These are phyloP conservation scores for Chorisops tibialis DNA, from an alignment of 2,888 invertebrate species.

Conservation along the genomic window DNA sequence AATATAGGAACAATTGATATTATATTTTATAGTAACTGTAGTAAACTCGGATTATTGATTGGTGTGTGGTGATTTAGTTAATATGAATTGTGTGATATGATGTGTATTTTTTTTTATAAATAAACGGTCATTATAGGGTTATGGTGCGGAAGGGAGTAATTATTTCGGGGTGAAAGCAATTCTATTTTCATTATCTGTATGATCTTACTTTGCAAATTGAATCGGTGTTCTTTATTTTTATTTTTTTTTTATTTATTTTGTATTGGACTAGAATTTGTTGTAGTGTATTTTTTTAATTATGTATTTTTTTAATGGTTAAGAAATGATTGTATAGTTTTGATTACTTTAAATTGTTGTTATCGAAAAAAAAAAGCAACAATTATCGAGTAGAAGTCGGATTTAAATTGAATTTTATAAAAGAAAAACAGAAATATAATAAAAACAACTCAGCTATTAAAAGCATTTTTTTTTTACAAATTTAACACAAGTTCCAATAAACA, in stretches of 20 bases:
- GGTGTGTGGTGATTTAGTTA: slow-evolving; percentile 12
- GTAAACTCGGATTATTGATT: slow-evolving; percentile 11
- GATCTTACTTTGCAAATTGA: slow-evolving; percentile 19
- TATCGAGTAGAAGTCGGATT: too few species aligned
- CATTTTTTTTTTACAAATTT: neutral
- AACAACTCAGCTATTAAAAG: too few species aligned
- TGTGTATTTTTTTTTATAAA: slow-evolving; percentile 3
- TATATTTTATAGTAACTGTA: slow-evolving; percentile 3
- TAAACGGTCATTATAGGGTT: neutral
- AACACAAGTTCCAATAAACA: slow-evolving; percentile 22
- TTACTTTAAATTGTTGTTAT: too few species aligned
- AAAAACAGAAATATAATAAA: too few species aligned
- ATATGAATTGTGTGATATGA: slow-evolving; percentile 13
- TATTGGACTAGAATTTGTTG: slow-evolving; percentile 16
- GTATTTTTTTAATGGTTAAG: neutral
- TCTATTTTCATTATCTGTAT: slow-evolving; percentile 3
- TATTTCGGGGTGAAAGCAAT: neutral
- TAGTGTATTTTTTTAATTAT: slow-evolving; percentile 4
- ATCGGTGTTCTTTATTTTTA: too few species aligned
- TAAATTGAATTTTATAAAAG: too few species aligned
- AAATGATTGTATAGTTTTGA: neutral
- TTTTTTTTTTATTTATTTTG: slow-evolving; percentile 7
- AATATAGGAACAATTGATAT: slow-evolving; percentile 24
- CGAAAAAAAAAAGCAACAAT: too few species aligned
- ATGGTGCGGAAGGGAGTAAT: too few species aligned